A percentile compares a stretch with the other conserved stretches of the same genome.
phyloP scores from a whole-genome alignment of 2,797 vertebrate genomes.

The Scolopax bukidnonensis region DNA sequence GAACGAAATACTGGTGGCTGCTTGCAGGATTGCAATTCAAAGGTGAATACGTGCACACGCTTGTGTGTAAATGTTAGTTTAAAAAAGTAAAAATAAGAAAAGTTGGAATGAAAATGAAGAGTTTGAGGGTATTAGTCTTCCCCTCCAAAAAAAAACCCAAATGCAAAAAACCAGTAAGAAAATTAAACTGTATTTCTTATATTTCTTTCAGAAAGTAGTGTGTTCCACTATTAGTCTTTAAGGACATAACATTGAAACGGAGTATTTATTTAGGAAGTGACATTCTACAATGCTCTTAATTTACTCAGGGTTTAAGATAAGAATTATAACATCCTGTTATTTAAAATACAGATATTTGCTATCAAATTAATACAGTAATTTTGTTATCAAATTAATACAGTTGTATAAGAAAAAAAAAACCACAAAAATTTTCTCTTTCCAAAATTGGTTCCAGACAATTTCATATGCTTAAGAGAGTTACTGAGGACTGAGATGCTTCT shows the following conservation, averaged over 20 bases:
- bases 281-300: not conserved
- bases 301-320: not conserved
- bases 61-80: not conserved
- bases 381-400: not conserved
- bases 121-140: not conserved
- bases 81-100: too few relatives aligned
- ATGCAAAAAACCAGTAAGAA: not conserved
- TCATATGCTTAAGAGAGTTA: not conserved
- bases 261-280: not conserved
- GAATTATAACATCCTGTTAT: not conserved
- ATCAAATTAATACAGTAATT: not conserved
- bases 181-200: not conserved
- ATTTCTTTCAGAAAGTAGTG: not conserved
- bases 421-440: not conserved
- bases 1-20: not conserved
- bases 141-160: too few relatives aligned
- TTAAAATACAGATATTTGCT: not conserved
- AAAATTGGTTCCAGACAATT: not conserved
- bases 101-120: not conserved
- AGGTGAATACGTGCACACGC: rapidly evolving
- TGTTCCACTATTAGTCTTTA: not conserved
- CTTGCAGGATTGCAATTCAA: not conserved
- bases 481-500: not conserved
- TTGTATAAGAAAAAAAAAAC: not conserved
- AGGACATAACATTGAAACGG: not conserved